Base-by-base conservation (phyloP, 2,797 vertebrate genomes). In the Hydrophis major region DNA sequence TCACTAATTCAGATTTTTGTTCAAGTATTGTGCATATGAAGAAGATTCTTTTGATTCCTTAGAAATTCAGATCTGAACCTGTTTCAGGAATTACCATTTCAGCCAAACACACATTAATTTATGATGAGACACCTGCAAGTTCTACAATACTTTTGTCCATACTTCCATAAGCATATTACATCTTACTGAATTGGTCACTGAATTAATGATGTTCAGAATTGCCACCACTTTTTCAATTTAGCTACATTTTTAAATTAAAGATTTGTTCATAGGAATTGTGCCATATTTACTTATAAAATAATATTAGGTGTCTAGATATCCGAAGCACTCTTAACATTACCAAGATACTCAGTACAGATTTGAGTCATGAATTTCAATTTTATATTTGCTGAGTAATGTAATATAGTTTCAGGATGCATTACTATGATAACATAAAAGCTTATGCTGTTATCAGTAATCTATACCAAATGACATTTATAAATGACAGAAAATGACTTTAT, bases 401-500 rank as follows among this genome's bases (percentile, higher is more conserved):
- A 11, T 1, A 4, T 59, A 12, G 27, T 61, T 93, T 61, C 92
- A n/a, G 18, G 89, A 25, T 66, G 13, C n/a, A 27, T 14, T 88
- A 88, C 61, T 92, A 55, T 87, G 78, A 37, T 92, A 57, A 87
- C 20, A 50, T 0, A 92, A 88, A 61, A 61, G 0, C 14, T 91
- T 83, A 78, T 57, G 89, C 8, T 57, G 37, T 74, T 91, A 89
- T 91, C 89, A 91, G 57, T 90, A 93, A 25, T 56, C 59, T 86
- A 83, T 10, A 37, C 32, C 86, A 59, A 92, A 92, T 86, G 32
- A 2, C 27, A 83, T 88, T 20, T 25, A 4, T 60, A 92, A 86
- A 83, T 94, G 55, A 92, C 42, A 90, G 16, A 59, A 69, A 87
- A 61, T 86, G 53, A 47, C 61, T 95, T 95, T 94, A 59, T 90